A percentile compares a stretch with the other conserved stretches of the same genome.
Evolutionary conservation across 23 tunicate genomes (phyloP).

Genomic region (Ciona savignyi): DNA sequence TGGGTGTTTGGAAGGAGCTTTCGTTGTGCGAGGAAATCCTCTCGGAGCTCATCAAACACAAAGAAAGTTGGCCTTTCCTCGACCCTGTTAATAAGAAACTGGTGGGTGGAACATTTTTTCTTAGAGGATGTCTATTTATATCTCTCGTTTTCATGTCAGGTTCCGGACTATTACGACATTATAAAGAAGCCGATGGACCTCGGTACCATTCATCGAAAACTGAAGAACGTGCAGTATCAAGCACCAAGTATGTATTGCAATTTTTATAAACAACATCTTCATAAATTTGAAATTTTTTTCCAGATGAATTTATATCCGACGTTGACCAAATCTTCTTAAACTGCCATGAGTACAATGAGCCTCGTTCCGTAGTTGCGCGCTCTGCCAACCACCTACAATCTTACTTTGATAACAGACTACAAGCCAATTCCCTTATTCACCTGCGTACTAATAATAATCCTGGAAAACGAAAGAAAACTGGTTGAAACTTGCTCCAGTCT

Average conservation of each 20-base stretch:
- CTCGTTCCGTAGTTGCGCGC: constrained; percentile 52
- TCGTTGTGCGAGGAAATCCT: constrained; percentile 52
- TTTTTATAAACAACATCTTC: neutral
- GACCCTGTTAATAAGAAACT: constrained; percentile 79
- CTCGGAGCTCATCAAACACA: constrained; percentile 67
- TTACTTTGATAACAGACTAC: constrained; percentile 60
- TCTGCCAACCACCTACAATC: constrained; percentile 45
- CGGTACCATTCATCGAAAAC: constrained; percentile 62
- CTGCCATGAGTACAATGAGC: constrained; percentile 83
- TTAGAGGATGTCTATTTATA: neutral
- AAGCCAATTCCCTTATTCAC: neutral
- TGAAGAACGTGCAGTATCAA: constrained; percentile 57
- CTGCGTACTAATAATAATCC: neutral
- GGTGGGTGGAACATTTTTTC: constrained; percentile 13
- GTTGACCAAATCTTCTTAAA: constrained; percentile 62
- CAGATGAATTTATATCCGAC: constrained; percentile 79
- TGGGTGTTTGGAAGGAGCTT: constrained; percentile 76
- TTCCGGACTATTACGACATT: constrained; percentile 85
- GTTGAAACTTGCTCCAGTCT: neutral
- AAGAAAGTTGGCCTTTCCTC: constrained; percentile 84
- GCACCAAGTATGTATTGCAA: constrained; percentile 39
- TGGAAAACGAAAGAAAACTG: neutral
- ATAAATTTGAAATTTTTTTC: neutral
- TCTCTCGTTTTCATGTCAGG: constrained; percentile 24
- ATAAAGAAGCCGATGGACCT: constrained; percentile 87